A percentile compares a stretch with the other conserved stretches of the same genome.
phyloP scores from a whole-genome alignment of 2,888 invertebrate genomes.

The Cryptus armator region DNA sequence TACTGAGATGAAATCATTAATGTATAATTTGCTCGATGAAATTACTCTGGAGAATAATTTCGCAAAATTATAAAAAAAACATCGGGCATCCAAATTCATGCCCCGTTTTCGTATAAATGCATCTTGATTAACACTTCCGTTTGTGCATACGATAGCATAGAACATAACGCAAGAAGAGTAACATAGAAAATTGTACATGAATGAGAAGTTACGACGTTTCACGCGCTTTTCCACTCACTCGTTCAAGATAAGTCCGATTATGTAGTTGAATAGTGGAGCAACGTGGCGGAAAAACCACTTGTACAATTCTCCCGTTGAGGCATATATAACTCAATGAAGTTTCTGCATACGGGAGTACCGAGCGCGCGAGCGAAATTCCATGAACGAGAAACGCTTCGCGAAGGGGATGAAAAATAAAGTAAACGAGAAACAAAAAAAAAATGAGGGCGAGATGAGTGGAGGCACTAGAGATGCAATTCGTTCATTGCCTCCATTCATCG shows the following conservation, averaged over 20 bases:
- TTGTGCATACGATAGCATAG: background rate
- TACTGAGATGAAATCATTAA: background rate
- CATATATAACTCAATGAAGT: slow-evolving; percentile 21
- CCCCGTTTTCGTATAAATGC: background rate
- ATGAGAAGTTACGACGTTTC: background rate
- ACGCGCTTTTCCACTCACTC: slow-evolving; percentile 2
- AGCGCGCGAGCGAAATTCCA: slow-evolving; percentile 6
- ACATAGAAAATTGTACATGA: too few relatives aligned
- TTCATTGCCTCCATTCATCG: slow-evolving; percentile 38
- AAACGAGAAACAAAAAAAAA: background rate
- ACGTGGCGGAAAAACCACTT: slow-evolving; percentile 24
- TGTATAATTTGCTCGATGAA: background rate
- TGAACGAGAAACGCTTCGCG: background rate
- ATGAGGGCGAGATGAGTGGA: slow-evolving; percentile 18
- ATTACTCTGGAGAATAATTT: background rate
- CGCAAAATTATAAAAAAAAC: background rate
- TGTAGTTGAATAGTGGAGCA: slow-evolving; percentile 31
- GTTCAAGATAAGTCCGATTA: slow-evolving; percentile 49
- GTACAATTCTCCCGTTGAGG: slow-evolving; percentile 14
- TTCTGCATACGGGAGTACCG: slow-evolving; percentile 17
- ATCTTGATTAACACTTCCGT: background rate
- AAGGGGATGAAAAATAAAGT: slow-evolving; percentile 5
- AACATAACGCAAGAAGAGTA: too few relatives aligned
- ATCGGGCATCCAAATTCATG: too few relatives aligned
- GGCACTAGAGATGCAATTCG: slow-evolving; percentile 43